A percentile compares a stretch with the other conserved stretches of the same genome.
phyloP scores from a whole-genome alignment of 1,140 invertebrate species.

The Cataglyphis hispanica region DNA sequence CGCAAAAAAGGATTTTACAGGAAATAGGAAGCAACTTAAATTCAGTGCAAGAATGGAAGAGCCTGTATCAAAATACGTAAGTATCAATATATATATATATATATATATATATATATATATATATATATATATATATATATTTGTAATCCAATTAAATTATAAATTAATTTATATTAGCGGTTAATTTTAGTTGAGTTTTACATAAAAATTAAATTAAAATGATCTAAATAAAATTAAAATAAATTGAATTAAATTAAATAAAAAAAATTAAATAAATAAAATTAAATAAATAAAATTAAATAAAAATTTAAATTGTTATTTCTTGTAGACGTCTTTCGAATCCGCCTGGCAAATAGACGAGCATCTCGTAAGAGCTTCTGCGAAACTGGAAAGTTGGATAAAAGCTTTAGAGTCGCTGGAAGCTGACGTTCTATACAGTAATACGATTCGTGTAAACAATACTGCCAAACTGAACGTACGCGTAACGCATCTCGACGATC shows the following conservation, averaged over 20 bases:
- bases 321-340: constrained; percentile 84
- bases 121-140: neutral
- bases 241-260: no score
- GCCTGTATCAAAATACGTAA: constrained; percentile 68
- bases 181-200: neutral
- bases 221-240: constrained; percentile 29
- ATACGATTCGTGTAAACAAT: constrained; percentile 71
- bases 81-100: constrained; percentile 49
- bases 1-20: constrained; percentile 90
- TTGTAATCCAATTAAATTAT: neutral
- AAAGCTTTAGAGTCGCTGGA: constrained; percentile 86
- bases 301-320: neutral
- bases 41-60: constrained; percentile 74
- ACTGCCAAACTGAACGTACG: constrained; percentile 67
- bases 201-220: neutral
- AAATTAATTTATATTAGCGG: constrained; percentile 2
- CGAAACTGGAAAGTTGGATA: constrained; percentile 87
- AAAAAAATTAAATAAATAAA: constrained; percentile 3
- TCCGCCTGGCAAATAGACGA: constrained; percentile 86
- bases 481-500: constrained; percentile 72
- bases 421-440: constrained; percentile 84
- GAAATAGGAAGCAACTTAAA: constrained; percentile 88
- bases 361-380: constrained; percentile 81
- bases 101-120: no score
- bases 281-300: constrained; percentile 26